Percentiles rank a stretch among this genome's conserved stretches.
These are phyloP conservation scores for Mesorhabditis sp. DNA, from an alignment of 2,888 invertebrate genomes.

Conservation along the genomic window DNA sequence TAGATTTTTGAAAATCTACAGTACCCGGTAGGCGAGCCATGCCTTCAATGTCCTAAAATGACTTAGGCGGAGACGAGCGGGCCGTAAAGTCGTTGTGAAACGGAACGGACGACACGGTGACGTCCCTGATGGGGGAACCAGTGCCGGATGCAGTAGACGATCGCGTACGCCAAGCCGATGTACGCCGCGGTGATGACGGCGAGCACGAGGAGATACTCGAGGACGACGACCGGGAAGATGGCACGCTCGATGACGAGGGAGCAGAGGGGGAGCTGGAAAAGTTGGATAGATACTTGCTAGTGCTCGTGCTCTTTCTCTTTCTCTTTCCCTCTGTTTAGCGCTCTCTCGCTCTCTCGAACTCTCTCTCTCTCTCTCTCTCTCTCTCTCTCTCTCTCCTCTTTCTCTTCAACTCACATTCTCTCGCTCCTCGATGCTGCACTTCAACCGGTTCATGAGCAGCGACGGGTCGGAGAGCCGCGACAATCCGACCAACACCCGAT, in stretches of 20 bases:
- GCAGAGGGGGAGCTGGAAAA: conserved; percentile 25
- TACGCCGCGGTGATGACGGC: conserved; percentile 51
- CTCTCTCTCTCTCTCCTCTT: too few relatives aligned
- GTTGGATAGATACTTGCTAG: conserved; percentile 7
- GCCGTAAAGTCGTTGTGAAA: not conserved
- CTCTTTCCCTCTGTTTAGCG: too few relatives aligned
- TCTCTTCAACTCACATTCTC: conserved; percentile 21
- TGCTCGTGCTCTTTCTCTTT: too few relatives aligned
- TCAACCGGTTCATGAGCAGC: conserved; percentile 35
- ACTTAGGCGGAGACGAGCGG: not conserved
- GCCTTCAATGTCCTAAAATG: not conserved
- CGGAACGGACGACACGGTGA: not conserved
- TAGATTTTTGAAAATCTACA: too few relatives aligned
- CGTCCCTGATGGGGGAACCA: conserved; percentile 29
- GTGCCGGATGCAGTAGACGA: conserved; percentile 42
- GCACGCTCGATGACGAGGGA: conserved; percentile 27
- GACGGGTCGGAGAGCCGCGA: not conserved
- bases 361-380: too few relatives aligned
- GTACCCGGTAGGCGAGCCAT: too few relatives aligned
- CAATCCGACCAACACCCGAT: conserved; percentile 5
- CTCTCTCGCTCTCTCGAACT: too few relatives aligned
- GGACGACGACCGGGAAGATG: conserved; percentile 48
- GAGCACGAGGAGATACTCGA: conserved; percentile 50
- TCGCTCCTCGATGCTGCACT: conserved; percentile 37
- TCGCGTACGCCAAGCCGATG: conserved; percentile 51